Evolutionary conservation across 2,113 vertebrate species (phyloP).

Genomic region (Psilopsiagon aurifrons): DNA sequence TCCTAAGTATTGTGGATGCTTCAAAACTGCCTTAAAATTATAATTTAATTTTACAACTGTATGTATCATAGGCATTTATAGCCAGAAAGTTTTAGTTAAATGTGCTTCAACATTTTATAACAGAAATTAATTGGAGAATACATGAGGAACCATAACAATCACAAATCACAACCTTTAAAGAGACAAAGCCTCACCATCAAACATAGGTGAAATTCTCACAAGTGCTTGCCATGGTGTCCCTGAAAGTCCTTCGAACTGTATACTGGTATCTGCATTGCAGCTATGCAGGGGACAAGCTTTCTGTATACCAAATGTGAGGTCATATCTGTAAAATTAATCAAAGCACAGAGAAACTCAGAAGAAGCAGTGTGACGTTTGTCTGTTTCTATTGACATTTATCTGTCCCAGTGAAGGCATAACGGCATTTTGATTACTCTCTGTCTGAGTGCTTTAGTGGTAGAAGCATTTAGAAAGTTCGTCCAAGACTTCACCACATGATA

Average conservation of each 20-base stretch:
- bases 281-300: not conserved
- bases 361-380: not conserved
- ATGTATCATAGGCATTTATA: not conserved
- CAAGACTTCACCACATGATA: not conserved
- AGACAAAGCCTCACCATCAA: not conserved
- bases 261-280: not conserved
- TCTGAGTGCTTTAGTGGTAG: not conserved
- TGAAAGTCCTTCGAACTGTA: not conserved
- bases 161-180: not conserved
- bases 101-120: not conserved
- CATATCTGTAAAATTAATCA: not conserved
- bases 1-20: conserved; percentile 30
- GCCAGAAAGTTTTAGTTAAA: not conserved
- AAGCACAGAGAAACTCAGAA: not conserved
- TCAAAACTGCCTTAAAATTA: conserved; percentile 41
- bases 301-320: not conserved
- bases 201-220: not conserved
- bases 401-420: not conserved
- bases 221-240: no score
- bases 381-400: not conserved
- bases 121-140: not conserved
- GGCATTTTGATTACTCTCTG: not conserved
- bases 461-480: not conserved
- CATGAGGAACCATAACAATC: not conserved
- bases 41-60: conserved; percentile 13